Evolutionary conservation across 2,113 vertebrate genomes (phyloP), one percentile per base, ranked within the genome.

Genomic region (human (Homo sapiens)): DNA sequence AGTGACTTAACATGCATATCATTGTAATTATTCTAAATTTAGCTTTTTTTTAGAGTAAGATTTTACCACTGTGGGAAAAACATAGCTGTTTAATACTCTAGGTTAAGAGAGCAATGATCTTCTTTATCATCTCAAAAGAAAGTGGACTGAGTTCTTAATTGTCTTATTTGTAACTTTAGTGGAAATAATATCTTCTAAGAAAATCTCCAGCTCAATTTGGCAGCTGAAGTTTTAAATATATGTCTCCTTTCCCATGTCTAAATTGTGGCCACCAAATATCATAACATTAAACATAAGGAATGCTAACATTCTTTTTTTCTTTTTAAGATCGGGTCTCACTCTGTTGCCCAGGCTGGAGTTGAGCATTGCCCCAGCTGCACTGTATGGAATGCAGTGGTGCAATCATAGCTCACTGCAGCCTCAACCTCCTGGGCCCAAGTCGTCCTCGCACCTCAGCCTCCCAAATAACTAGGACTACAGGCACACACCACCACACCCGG

Each of bases 1-100:
- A 95, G 92, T 93, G 90, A 95, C 20, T 89, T 92, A 93, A 89
- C 86, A 96, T 0, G 22, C 52, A 0, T 0, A 93, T 72, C 43
- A 89, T 50, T 78, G 5, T 59, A 97, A 96, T 97, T 97, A 96
- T 90, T 89, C 85, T 93, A 90, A 93, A 94, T 78, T 80, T 97
- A 82, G 64, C 89, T 88, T 59, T 81, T 94, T 32, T 72, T 93
- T 66, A 81, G 45, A 72, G 78, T 59, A 57, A 75, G 57, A 45
- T 91, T 94, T 96, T 96, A 91, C 10, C 23, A 45, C 16, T 75
- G 70, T 78, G 61, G 93, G 57, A 59, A 92, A 97, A 92, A 61
- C 66, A 73, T 1, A n/a, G 30, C 14, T 40, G 20, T 78, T 94
- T 76, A 70, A 81, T 61, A 25, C 45, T 30, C 66, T 75, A 50